Base-by-base conservation (phyloP, 1,140 invertebrate species). In the Drosophila yakuba region DNA sequence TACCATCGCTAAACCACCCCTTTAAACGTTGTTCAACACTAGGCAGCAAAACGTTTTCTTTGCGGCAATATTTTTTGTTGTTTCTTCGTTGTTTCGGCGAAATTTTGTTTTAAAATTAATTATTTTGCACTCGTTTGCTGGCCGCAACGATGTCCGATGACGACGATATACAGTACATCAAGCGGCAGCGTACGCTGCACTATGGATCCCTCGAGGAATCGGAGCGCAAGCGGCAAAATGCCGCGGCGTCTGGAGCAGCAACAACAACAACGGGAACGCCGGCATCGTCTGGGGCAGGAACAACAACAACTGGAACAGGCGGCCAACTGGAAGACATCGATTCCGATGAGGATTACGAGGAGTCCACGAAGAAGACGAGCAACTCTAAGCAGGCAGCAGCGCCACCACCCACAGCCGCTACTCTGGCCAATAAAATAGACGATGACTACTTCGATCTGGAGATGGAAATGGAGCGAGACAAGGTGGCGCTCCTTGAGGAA, bases 391-490 rank as follows among this genome's bases (percentile, higher is more conserved):
- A 28, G 79, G 60, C 94, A 2, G 44, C 74, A 41, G 51, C 78
- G 55, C 93, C 86, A 73, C 93, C 93, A 85, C 94, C 92, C 10
- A 91, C 91, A 15, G 83, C 90, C 0, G 83, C 84, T 11, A 58
- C 74, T 28, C 41, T 91, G 39, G 90, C 90, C 4, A 91, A 91
- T 48, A 91, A 91, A 68, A 91, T 91, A 14, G 84, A 91, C 3
- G 96, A 95, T 92, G 97, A 98, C 92, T 98, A 98, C 80, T 97
- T 98, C 95, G 97, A 98, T 72, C 92, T 98, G 35, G 98, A 98
- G 91, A 96, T 97, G 82, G 96, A 97, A 84, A 96, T 97, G 93
- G 96, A 96, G 0, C 95, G 95, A 88, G 97, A 98, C 89, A 97
- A 98, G 85, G 96, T 97, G 91, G 97, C 97, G 8, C 91, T 98